Percentiles rank a stretch among this genome's conserved stretches.
These are phyloP conservation scores for Aplocera efformata DNA, from an alignment of 2,888 invertebrate species.

Conservation along the genomic window DNA sequence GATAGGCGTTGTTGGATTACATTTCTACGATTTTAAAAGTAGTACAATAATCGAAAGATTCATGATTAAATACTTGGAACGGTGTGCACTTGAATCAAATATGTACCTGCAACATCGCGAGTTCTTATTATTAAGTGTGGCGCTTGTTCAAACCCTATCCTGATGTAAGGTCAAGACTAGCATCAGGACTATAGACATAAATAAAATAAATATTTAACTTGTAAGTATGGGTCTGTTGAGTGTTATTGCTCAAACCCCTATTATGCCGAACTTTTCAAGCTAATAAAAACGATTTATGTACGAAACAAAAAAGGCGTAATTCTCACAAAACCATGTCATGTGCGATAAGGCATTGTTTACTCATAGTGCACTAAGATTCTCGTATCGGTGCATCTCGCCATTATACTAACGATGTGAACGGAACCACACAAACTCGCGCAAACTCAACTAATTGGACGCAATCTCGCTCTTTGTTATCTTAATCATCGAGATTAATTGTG, in stretches of 20 bases:
- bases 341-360: conserved; percentile 27
- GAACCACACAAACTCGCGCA: conserved; percentile 35
- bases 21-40: too few relatives aligned
- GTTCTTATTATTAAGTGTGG: too few relatives aligned
- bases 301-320: conserved; percentile 4
- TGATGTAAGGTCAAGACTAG: too few relatives aligned
- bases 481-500: conserved; percentile 50
- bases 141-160: too few relatives aligned
- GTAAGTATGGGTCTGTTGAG: background rate
- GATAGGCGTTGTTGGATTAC: too few relatives aligned
- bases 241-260: background rate
- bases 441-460: conserved; percentile 63
- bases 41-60: too few relatives aligned
- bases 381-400: conserved; percentile 41
- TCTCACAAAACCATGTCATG: conserved; percentile 23
- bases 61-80: too few relatives aligned
- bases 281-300: background rate
- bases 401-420: conserved; percentile 64
- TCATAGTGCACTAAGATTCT: conserved; percentile 2
- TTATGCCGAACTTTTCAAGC: background rate
- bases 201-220: too few relatives aligned
- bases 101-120: too few relatives aligned
- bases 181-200: too few relatives aligned
- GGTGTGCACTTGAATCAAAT: too few relatives aligned
- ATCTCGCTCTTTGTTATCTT: conserved; percentile 59